Evolutionary conservation across 1,140 invertebrate genomes (phyloP), one percentile per base, ranked within the genome.

Genomic region (Belonocnema kinseyi): DNA sequence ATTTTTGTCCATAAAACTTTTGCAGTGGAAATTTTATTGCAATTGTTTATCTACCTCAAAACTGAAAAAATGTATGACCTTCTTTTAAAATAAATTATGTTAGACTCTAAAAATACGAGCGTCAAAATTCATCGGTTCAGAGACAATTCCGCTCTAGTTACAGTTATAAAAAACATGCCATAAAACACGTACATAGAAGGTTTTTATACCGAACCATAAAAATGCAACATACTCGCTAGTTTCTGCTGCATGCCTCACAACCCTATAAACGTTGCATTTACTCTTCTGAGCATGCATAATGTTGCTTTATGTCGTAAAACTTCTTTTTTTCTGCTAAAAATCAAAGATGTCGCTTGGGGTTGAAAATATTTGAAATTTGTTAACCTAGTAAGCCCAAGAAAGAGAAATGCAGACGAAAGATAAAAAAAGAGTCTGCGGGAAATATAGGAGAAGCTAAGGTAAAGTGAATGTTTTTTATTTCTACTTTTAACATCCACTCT

Each of bases 141-240:
- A 66, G 61, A 66, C 12, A 56, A 10, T 56, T 56, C 54, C 10
- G 16, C 54, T 21, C 17, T 21, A 40, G 61, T 66, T 66, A 66
- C 61, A 66, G 33, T 66, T 40, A 66, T 66, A 66, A 66, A 66
- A 40, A 66, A 66, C 61, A 66, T 66, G 33, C 61, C 26, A 66
- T 66, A 66, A 66, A 66, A 66, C 61, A 66, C 61, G 61, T 1
- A 40, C 61, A 66, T 14, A 46, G 46, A 66, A 66, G 61, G 26
- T 66, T 66, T 66, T 66, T 66, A 66, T 66, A 66, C 33, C 61
- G 61, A 66, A 66, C 61, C 26, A 46, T 66, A 66, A 66, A 66
- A 66, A 66, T 66, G 21, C 61, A 66, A 46, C 33, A 66, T 33
- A 66, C 61, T 66, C 12, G 61, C 61, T 14, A 66, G n/a, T 66